Percentiles rank a stretch among this genome's conserved stretches.
Evolutionary conservation across 2,113 vertebrate species (phyloP).

Genomic region (Leucoraja erinaceus): DNA sequence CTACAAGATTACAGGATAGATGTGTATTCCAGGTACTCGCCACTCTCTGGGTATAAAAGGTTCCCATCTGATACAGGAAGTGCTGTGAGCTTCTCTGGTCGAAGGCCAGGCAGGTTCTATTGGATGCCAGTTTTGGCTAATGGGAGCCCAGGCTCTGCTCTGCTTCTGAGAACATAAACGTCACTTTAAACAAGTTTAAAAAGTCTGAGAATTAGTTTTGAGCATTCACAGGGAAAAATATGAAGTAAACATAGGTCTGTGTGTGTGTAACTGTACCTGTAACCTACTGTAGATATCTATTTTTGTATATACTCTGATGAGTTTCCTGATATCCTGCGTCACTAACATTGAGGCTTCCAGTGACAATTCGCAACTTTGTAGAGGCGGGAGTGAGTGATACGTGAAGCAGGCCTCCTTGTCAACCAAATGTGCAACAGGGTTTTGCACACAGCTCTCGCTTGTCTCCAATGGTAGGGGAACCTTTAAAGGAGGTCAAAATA

Average conservation of each 20-base stretch:
- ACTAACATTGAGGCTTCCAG: slow-evolving; percentile 45
- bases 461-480: not conserved
- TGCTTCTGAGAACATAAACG: not conserved
- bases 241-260: not conserved
- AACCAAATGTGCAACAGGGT: not conserved
- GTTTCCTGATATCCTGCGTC: slow-evolving; percentile 44
- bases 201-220: not conserved
- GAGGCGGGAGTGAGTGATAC: not conserved
- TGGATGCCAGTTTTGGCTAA: not conserved
- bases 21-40: not conserved
- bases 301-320: slow-evolving; percentile 40
- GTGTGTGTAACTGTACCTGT: slow-evolving; percentile 43
- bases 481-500: not conserved
- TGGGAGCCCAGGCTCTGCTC: not conserved
- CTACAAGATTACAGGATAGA: too few species aligned
- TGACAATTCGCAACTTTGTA: not conserved
- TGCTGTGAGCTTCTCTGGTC: too few species aligned
- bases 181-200: not conserved
- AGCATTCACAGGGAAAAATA: not conserved
- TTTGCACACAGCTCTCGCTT: not conserved
- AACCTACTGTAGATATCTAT: slow-evolving; percentile 47
- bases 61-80: too few species aligned
- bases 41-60: not conserved
- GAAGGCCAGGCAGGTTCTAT: not conserved
- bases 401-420: not conserved